Base-by-base conservation (phyloP, 2,113 vertebrate species). In the Catharus minimus region DNA sequence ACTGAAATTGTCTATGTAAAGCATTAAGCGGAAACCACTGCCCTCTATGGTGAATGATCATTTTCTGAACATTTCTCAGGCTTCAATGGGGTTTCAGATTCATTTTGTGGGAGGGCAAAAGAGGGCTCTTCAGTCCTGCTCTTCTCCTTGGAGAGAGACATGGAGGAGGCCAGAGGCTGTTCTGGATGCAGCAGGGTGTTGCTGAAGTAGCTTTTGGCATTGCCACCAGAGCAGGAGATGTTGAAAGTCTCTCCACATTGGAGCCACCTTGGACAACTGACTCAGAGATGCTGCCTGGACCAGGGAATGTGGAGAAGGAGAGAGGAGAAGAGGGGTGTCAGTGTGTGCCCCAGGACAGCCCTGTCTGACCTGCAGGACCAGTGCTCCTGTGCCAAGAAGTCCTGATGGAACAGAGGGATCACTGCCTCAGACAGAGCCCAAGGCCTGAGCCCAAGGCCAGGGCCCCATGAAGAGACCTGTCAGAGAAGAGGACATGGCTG, bases 221-320 rank as follows among this genome's bases (percentile, higher is more conserved):
- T 53, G n/a, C 22, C 3, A 19, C 3, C 2, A 0, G 39, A 56
- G 71, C 91, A 95, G 53, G 82, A 56, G 50, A 84, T 30, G 20
- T 14, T 15, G 55, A 5, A 7, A 3, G 6, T 44, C 2, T 46
- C 27, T 68, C 21, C 3, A 9, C 0, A 0, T 0, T 47, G 21
- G 24, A 39, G 61, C 41, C n/a, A 46, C 2, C 1, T 7, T 0
- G 0, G 9, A 30, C 0, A 1, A 32, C 33, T 43, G 33, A 68
- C 3, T 55, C 21, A 16, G 9, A 4, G 12, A 41, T 3, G 32
- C 71, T 44, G 53, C 80, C 43, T 74, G 46, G 17, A 53, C 10
- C 20, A 72, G 38, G 3, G n/a, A 60, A 15, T 76, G 62, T 86
- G 30, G 7, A 66, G 46, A 24, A 9, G 26, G 13, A 47, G 22